These are phyloP conservation scores for Schizopygopsis pylzovi DNA, from an alignment of 2,797 vertebrate species.

Conservation along the genomic window DNA sequence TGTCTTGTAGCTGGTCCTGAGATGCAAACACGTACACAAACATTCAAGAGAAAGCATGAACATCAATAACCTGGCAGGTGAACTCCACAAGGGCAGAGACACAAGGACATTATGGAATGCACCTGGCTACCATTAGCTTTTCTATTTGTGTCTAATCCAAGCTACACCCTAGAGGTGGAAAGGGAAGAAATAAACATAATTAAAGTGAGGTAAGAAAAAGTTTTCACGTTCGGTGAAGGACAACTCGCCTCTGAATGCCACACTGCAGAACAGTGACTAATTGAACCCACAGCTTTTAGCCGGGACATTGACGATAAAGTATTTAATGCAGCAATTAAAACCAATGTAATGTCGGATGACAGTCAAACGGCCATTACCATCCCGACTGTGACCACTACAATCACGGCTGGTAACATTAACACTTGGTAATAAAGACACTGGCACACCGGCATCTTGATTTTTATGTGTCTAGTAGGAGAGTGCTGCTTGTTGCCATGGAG, in stretches of 20 bases:
- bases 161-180: slow-evolving; percentile 12
- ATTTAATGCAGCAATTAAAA: slow-evolving; percentile 66
- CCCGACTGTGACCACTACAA: slow-evolving; percentile 56
- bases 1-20: slow-evolving; percentile 98
- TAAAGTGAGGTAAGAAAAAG: slow-evolving; percentile 52
- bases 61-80: slow-evolving; percentile 10
- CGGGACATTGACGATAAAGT: slow-evolving; percentile 61
- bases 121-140: slow-evolving; percentile 12
- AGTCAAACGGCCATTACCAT: slow-evolving; percentile 59
- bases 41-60: slow-evolving; percentile 16
- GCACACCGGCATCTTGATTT: slow-evolving; percentile 48
- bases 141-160: slow-evolving; percentile 20
- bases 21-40: slow-evolving; percentile 50
- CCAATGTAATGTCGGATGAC: slow-evolving; percentile 56
- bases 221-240: slow-evolving; percentile 49
- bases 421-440: slow-evolving; percentile 50
- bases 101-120: slow-evolving; percentile 19
- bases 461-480: slow-evolving; percentile 33
- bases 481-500: slow-evolving; percentile 36
- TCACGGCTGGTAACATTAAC: slow-evolving; percentile 60
- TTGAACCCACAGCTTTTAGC: slow-evolving; percentile 55
- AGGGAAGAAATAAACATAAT: slow-evolving; percentile 46
- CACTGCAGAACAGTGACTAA: slow-evolving; percentile 51
- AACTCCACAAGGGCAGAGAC: slow-evolving; percentile 3
- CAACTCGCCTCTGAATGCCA: slow-evolving; percentile 42